Percentiles rank a stretch among this genome's conserved stretches.
These are phyloP conservation scores for Apistogramma diplotaenia DNA, from an alignment of 2,113 vertebrate genomes.

Conservation along the genomic window DNA sequence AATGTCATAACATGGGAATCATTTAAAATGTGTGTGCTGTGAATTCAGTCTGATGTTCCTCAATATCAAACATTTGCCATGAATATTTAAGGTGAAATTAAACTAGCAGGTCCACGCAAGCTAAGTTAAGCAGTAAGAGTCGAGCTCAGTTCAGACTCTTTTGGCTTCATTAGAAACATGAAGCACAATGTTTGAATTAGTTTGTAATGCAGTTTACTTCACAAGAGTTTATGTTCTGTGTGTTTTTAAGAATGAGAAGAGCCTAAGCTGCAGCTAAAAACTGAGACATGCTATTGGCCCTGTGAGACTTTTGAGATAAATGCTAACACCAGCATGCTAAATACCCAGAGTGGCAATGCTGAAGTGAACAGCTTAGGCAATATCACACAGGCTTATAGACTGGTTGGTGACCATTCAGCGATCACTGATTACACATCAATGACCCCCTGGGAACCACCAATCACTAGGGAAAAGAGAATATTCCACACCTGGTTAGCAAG, in stretches of 20 bases:
- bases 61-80: not conserved
- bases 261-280: not conserved
- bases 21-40: constrained; percentile 10
- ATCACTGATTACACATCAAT: not conserved
- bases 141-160: not conserved
- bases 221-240: not conserved
- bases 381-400: no score
- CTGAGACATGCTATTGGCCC: not conserved
- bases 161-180: not conserved
- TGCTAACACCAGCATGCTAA: not conserved
- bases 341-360: not conserved
- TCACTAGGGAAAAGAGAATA: not conserved
- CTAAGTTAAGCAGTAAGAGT: not conserved
- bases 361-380: not conserved
- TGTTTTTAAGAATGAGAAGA: not conserved
- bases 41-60: not conserved
- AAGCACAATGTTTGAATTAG: not conserved
- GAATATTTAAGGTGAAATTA: not conserved
- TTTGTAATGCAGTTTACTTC: not conserved
- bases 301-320: not conserved
- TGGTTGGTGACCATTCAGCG: not conserved
- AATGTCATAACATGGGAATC: constrained; percentile 53
- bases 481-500: not conserved
- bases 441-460: not conserved
- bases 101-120: not conserved